Percentiles rank a stretch among this genome's conserved stretches.
phyloP scores from a whole-genome alignment of 2,797 vertebrate species.

The Prionace glauca region DNA sequence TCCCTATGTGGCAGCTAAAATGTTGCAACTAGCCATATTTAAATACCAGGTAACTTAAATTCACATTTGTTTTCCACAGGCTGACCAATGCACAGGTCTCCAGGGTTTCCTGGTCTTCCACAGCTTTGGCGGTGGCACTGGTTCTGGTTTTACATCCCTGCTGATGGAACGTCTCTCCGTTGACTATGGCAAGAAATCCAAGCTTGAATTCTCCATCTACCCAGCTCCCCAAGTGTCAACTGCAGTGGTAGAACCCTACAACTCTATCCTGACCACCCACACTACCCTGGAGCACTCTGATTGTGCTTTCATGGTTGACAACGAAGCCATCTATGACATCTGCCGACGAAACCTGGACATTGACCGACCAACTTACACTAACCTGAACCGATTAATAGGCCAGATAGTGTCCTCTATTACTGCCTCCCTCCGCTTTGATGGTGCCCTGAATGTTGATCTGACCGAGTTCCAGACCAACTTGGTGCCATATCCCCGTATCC shows the following conservation, averaged over 20 bases:
- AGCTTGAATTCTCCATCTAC: constrained; percentile 65
- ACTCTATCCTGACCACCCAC: constrained; percentile 68
- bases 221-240: constrained; percentile 67
- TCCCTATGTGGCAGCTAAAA: not conserved
- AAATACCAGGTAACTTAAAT: not conserved
- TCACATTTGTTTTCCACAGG: constrained; percentile 46
- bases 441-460: constrained; percentile 70
- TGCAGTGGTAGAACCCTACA: constrained; percentile 67
- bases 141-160: constrained; percentile 64
- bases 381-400: constrained; percentile 65
- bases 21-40: not conserved
- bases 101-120: constrained; percentile 69
- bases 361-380: constrained; percentile 68
- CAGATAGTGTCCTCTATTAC: constrained; percentile 69
- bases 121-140: constrained; percentile 66
- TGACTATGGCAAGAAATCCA: constrained; percentile 65
- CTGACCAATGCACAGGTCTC: constrained; percentile 66
- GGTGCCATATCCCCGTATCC: constrained; percentile 68
- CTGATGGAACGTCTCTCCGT: constrained; percentile 65
- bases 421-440: constrained; percentile 66
- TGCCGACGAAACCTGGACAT: constrained; percentile 70
- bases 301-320: constrained; percentile 72
- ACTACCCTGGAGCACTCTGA: constrained; percentile 70
- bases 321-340: constrained; percentile 71
- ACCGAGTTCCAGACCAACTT: constrained; percentile 73